A percentile compares a stretch with the other conserved stretches of the same genome.
phyloP scores from a whole-genome alignment of 2,888 invertebrate species.

The Julus scandinavius region DNA sequence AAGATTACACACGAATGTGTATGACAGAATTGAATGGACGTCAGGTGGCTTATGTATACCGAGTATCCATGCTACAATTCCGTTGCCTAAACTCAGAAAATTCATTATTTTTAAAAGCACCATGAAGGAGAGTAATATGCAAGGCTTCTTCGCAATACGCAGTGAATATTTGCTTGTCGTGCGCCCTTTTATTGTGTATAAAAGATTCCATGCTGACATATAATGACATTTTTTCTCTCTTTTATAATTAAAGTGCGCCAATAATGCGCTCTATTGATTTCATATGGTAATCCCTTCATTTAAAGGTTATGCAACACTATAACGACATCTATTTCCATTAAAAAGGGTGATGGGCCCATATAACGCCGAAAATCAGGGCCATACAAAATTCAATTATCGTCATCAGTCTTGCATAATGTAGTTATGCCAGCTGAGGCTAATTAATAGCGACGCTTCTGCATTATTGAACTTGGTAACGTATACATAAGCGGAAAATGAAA shows the following conservation, averaged over 20 bases:
- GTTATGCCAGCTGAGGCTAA: constrained; percentile 16
- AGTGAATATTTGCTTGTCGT: neutral
- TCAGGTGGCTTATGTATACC: neutral
- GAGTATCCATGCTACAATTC: constrained; percentile 8
- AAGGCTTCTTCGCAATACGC: neutral
- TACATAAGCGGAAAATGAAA: neutral
- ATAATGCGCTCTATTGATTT: constrained; percentile 46
- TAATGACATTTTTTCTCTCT: constrained; percentile 42
- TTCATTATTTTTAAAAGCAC: constrained; percentile 11
- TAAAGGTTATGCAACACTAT: constrained; percentile 2
- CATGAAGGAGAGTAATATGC: neutral
- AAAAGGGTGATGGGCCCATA: constrained; percentile 29
- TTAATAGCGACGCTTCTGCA: neutral
- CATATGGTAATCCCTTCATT: neutral
- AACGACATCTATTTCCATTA: constrained; percentile 2
- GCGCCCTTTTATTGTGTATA: neutral
- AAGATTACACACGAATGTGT: neutral
- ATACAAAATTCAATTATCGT: constrained; percentile 24
- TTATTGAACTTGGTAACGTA: neutral
- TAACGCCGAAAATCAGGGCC: neutral
- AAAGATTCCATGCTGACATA: constrained; percentile 21
- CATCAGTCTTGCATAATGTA: constrained; percentile 17
- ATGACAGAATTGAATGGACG: constrained; percentile 39
- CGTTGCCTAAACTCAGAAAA: neutral
- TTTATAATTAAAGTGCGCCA: constrained; percentile 43